Conservation (phyloP, 2,113 vertebrate genomes). For the Gymnocephalus cernua region DNA sequence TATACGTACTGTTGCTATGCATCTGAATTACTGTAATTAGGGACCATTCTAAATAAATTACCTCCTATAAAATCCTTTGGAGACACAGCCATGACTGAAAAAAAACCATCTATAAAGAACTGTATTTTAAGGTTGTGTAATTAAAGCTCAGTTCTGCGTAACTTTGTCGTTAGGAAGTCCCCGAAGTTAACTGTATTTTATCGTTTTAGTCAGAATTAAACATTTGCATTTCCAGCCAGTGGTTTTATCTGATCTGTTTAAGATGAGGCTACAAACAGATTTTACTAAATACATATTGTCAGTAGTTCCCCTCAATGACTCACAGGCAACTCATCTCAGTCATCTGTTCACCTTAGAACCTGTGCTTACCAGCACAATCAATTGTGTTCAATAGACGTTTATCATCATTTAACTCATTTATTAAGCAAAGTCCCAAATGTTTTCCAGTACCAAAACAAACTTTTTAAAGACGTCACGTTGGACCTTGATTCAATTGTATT, state of each 20-base stretch:
- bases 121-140: background rate
- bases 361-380: background rate
- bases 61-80: background rate
- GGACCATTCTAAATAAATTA: background rate
- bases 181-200: too few species aligned
- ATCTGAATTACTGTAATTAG: background rate
- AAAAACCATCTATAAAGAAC: background rate
- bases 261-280: too few species aligned
- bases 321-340: background rate
- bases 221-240: background rate
- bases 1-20: background rate
- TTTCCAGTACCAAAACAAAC: too few species aligned
- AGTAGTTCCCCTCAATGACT: background rate
- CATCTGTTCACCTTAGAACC: background rate
- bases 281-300: too few species aligned
- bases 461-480: too few species aligned
- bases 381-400: too few species aligned
- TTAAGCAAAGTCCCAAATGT: too few species aligned
- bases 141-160: background rate
- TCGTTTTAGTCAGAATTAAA: background rate
- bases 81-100: background rate
- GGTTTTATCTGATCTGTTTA: background rate
- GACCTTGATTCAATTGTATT: too few species aligned
- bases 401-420: too few species aligned
- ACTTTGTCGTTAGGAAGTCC: too few species aligned